Percentiles rank a stretch among this genome's conserved stretches.
Conservation (phyloP, 2,797 vertebrate species). For the Scleropages formosus region DNA sequence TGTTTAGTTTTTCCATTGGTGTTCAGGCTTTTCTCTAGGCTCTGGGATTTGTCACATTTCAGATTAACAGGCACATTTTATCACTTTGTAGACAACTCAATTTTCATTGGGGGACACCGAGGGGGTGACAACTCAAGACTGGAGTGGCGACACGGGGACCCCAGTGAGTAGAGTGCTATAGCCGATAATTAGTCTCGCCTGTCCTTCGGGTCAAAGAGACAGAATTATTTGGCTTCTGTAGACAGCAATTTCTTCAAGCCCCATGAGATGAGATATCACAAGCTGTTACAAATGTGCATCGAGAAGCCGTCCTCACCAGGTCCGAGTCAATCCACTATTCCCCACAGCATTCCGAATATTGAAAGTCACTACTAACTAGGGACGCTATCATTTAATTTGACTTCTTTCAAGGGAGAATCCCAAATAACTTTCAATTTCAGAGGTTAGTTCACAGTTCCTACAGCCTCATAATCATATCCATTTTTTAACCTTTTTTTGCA, state of each 20-base stretch:
- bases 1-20: slow-evolving; percentile 40
- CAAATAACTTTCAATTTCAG: slow-evolving; percentile 66
- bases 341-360: slow-evolving; percentile 77
- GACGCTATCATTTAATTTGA: slow-evolving; percentile 82
- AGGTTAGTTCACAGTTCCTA: slow-evolving; percentile 70
- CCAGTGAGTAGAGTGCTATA: slow-evolving; percentile 65
- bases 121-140: slow-evolving; percentile 58
- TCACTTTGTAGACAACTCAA: slow-evolving; percentile 64
- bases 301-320: slow-evolving; percentile 59
- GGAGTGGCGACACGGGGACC: slow-evolving; percentile 60
- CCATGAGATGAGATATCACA: slow-evolving; percentile 78
- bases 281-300: slow-evolving; percentile 80
- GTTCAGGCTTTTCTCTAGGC: slow-evolving; percentile 42
- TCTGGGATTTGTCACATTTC: slow-evolving; percentile 59
- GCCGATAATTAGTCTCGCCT: slow-evolving; percentile 82
- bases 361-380: slow-evolving; percentile 80
- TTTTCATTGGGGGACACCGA: slow-evolving; percentile 65
- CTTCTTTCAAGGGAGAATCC: slow-evolving; percentile 66
- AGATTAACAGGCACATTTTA: slow-evolving; percentile 68
- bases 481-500: slow-evolving; percentile 42
- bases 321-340: slow-evolving; percentile 69
- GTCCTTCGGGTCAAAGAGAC: slow-evolving; percentile 70
- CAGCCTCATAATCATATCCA: slow-evolving; percentile 68
- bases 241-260: slow-evolving; percentile 85
- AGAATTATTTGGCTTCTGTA: slow-evolving; percentile 82